Evolutionary conservation across 2,797 vertebrate genomes (phyloP), one percentile per base, ranked within the genome.

Genomic region (Pangasius larnaudii): DNA sequence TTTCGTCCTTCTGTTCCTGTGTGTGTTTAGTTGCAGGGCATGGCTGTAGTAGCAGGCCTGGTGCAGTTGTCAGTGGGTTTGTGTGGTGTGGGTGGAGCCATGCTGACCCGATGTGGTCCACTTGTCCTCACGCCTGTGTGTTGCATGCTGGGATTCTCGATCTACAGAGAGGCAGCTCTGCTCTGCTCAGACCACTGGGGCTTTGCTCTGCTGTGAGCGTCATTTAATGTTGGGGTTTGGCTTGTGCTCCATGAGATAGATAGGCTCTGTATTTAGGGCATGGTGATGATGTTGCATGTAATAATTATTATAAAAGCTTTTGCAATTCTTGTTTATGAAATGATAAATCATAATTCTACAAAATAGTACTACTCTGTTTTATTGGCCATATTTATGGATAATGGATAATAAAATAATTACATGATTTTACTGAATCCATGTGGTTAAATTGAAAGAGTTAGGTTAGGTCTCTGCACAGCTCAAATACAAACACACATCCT

Each of bases 151-250:
- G 97, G 97, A 0, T 94, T 97, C 16, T 97, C 96, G 0, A 91
- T 95, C 13, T 96, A 97, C 94, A 96, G 94, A 84, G 95, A 97
- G 87, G 96, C 96, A 0, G 96, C 96, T 61, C 93, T 96, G 83
- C 95, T 97, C 89, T 97, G 97, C 90, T 97, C 96, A 0, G 89
- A 95, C 84, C 96, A 93, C 92, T 97, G 97, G 97, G 95, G 94
- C 0, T 80, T 97, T 86, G 94, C 97, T 0, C 87, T 95, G 87
- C 93, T 97, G 97, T 97, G 95, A 14, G 92, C 33, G 39, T 67
- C 69, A 8, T 19, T n/a, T 46, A 81, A 42, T 88, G 27, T 65
- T 65, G 11, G 14, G 46, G 39, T 61, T 51, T 77, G 22, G 22
- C 46, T 39, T 82, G n/a, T 51, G 58, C 13, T 84, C 59, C 19